phyloP scores from a whole-genome alignment of 1,140 invertebrate species.

The Nasonia longicornis region DNA sequence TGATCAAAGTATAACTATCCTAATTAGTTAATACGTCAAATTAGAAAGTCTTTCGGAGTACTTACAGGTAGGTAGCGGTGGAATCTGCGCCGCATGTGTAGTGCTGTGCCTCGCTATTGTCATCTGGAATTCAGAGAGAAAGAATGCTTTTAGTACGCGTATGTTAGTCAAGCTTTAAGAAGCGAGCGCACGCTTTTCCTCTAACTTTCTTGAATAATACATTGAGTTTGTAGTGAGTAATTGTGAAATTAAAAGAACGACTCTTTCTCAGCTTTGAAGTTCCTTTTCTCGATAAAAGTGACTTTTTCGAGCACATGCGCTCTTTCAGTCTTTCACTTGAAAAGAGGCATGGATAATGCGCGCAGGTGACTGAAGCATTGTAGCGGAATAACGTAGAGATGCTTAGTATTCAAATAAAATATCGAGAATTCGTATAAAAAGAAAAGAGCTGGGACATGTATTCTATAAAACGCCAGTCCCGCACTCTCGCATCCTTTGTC shows the following conservation, averaged over 20 bases:
- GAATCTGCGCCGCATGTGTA: conserved; percentile 63
- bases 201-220: no score
- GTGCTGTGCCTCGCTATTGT: conserved; percentile 63
- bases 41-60: conserved; percentile 53
- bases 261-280: no score
- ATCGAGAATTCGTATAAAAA: no score
- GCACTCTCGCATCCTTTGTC: background rate
- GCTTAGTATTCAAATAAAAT: background rate
- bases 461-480: background rate
- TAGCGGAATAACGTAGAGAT: background rate
- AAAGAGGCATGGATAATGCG: no score
- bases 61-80: conserved; percentile 62
- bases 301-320: no score
- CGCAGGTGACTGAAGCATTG: background rate
- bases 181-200: background rate
- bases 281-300: no score
- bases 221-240: no score
- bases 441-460: background rate
- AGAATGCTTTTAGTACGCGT: conserved; percentile 35
- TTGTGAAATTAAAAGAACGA: no score
- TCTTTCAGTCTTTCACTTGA: no score
- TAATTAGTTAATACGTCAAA: conserved; percentile 54
- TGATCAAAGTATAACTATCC: background rate
- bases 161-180: background rate
- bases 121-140: conserved; percentile 60